Evolutionary conservation across 2,797 vertebrate genomes (phyloP).

Genomic region (Diplodus sargus): DNA sequence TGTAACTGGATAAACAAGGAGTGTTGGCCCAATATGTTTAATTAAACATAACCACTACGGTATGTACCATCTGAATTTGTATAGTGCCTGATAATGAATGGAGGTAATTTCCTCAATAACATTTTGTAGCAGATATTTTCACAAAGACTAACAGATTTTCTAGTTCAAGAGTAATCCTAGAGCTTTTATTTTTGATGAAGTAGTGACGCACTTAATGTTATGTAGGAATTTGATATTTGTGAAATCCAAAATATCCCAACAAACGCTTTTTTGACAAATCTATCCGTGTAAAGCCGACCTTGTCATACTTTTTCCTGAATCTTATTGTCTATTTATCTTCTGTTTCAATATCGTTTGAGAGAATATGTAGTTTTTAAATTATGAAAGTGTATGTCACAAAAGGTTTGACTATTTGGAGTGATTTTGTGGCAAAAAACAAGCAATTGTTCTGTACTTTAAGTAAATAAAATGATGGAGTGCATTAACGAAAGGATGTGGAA

Average conservation of each 20-base stretch:
- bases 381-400: conserved; percentile 1
- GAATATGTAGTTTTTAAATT: conserved; percentile 17
- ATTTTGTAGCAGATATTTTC: conserved; percentile 8
- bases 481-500: conserved; percentile 6
- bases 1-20: neutral
- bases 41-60: conserved; percentile 3
- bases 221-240: conserved; percentile 9
- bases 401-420: conserved; percentile 24
- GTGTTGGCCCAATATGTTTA: neutral
- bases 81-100: neutral
- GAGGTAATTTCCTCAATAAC: neutral
- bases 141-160: neutral
- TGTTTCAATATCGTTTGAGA: neutral
- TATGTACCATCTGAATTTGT: neutral
- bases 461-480: conserved; percentile 40
- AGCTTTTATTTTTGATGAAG: conserved; percentile 17
- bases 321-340: conserved; percentile 4
- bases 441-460: conserved; percentile 9
- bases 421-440: conserved; percentile 19
- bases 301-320: conserved; percentile 3
- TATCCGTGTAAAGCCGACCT: conserved; percentile 9
- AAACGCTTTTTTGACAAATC: conserved; percentile 3
- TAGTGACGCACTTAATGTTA: neutral
- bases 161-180: neutral
- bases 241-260: neutral